Conservation (phyloP, 2,797 vertebrate species). For the Glyptemys insculpta region DNA sequence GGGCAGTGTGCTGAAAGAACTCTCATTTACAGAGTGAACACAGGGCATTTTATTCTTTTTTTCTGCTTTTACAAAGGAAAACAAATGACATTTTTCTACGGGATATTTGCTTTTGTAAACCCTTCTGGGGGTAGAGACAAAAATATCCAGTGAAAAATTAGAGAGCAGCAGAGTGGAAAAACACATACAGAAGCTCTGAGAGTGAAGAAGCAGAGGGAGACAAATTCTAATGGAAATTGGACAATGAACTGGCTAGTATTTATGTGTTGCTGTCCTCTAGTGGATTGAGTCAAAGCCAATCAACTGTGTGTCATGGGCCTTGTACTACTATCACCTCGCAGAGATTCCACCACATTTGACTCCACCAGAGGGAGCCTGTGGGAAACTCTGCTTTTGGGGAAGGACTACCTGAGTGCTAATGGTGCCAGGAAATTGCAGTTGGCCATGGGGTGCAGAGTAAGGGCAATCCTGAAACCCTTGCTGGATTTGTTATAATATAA, state of each 20-base stretch:
- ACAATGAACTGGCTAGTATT: not conserved
- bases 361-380: not conserved
- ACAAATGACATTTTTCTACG: not conserved
- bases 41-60: not conserved
- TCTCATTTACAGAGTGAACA: not conserved
- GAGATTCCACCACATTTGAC: not conserved
- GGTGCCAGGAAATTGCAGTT: not conserved
- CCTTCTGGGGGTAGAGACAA: not conserved
- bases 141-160: not conserved
- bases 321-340: not conserved
- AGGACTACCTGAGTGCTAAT: not conserved
- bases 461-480: not conserved
- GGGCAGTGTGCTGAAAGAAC: not conserved
- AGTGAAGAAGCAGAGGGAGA: not conserved
- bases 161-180: not conserved
- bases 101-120: not conserved
- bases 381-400: not conserved
- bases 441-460: rapidly evolving
- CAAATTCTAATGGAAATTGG: not conserved
- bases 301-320: not conserved
- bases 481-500: not conserved
- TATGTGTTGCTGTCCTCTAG: not conserved
- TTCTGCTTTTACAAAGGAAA: not conserved
- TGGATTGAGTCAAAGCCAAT: not conserved
- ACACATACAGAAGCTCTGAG: not conserved